Evolutionary conservation across 2,888 invertebrate genomes (phyloP).

Genomic region (Antheraea yamamai): DNA sequence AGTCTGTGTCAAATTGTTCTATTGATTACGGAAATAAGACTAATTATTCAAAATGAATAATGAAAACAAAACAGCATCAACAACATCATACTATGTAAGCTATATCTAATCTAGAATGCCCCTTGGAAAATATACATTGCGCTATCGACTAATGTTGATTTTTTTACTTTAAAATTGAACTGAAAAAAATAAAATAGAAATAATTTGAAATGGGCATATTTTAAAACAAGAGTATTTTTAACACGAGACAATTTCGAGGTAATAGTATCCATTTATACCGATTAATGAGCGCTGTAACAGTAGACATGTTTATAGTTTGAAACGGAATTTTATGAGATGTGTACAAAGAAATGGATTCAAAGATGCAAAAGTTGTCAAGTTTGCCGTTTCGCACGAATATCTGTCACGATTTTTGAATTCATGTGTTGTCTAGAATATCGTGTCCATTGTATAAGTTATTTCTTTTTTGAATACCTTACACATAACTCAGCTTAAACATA

Average conservation of each 20-base stretch:
- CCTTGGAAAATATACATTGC: no score
- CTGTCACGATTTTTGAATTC: constrained; percentile 1
- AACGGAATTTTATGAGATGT: background rate
- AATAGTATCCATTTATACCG: background rate
- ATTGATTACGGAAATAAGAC: no score
- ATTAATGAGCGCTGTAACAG: background rate
- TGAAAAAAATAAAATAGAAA: background rate
- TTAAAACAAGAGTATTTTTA: background rate
- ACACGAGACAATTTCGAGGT: background rate
- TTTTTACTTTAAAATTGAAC: background rate
- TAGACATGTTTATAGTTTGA: background rate
- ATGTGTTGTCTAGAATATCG: background rate
- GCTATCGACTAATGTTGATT: no score
- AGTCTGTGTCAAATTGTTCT: background rate
- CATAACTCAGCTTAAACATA: background rate
- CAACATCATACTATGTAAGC: no score
- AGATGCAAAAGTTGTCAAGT: background rate
- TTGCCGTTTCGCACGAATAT: background rate
- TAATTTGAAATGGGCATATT: no score
- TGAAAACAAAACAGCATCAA: no score
- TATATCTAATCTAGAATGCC: no score
- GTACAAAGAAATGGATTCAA: background rate
- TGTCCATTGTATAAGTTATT: background rate
- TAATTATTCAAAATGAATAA: no score
- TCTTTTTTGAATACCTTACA: background rate